A percentile compares a stretch with the other conserved stretches of the same genome.
These are phyloP conservation scores for Lepilemur ruficaudatus DNA, from an alignment of 2,797 vertebrate species.

Conservation along the genomic window DNA sequence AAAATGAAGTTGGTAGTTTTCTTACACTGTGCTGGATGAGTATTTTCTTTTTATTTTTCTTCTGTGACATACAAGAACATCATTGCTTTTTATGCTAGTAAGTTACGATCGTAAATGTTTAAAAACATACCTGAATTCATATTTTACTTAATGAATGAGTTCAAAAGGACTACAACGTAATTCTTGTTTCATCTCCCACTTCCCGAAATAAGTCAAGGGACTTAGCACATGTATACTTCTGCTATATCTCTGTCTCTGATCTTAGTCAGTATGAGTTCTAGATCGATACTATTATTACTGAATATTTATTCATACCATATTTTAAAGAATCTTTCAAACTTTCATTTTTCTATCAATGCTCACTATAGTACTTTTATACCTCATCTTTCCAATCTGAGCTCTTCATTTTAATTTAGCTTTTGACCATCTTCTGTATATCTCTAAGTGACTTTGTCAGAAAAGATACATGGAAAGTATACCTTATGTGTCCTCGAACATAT, in stretches of 20 bases:
- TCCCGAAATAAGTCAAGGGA: not conserved
- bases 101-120: not conserved
- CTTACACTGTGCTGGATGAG: not conserved
- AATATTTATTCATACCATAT: not conserved
- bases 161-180: not conserved
- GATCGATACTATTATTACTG: not conserved
- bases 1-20: not conserved
- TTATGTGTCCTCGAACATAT: not conserved
- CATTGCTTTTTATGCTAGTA: not conserved
- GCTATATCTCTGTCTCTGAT: not conserved
- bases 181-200: not conserved
- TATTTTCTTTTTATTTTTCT: not conserved
- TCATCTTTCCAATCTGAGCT: not conserved
- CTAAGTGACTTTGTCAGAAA: not conserved
- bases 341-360: not conserved
- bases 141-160: constrained; percentile 15
- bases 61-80: not conserved
- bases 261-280: not conserved
- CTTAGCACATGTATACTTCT: no score
- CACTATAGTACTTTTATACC: not conserved
- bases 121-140: not conserved
- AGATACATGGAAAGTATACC: not conserved
- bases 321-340: not conserved
- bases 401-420: not conserved
- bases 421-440: not conserved